Conservation (phyloP, 1,140 invertebrate genomes). For the Oedothorax gibbosus region DNA sequence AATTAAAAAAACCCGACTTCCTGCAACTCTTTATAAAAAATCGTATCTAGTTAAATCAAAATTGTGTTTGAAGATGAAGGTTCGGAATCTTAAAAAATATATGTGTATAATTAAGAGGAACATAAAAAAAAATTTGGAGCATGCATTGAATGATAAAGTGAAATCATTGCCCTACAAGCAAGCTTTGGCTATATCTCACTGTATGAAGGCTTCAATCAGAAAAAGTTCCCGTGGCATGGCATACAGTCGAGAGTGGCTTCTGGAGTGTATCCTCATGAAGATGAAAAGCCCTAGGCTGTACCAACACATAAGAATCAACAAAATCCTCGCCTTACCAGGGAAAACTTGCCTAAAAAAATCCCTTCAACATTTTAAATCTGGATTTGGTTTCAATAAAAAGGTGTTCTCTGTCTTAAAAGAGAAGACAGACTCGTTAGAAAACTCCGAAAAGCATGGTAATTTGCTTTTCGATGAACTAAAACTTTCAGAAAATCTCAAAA, state of each 20-base stretch:
- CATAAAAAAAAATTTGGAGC: no score
- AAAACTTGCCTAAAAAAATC: constrained; percentile 13
- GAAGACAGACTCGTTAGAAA: background rate
- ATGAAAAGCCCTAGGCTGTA: constrained; percentile 14
- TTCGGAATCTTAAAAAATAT: no score
- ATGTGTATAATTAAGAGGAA: no score
- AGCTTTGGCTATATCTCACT: no score
- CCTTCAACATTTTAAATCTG: background rate
- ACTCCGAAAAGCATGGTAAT: background rate
- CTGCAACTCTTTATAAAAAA: no score
- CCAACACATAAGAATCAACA: background rate
- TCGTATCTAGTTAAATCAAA: no score
- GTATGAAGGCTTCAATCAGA: background rate
- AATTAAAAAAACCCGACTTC: no score
- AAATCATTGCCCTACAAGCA: no score
- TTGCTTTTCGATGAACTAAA: constrained; percentile 31
- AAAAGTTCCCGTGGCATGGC: background rate
- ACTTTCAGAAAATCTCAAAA: constrained; percentile 17
- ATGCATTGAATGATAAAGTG: no score
- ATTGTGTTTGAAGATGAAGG: no score
- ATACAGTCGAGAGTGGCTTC: background rate
- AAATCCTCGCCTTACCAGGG: constrained; percentile 11
- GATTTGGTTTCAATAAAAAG: background rate
- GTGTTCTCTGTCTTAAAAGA: constrained; percentile 4
- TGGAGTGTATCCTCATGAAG: constrained; percentile 13